Evolutionary conservation across 2,797 vertebrate genomes (phyloP).

Genomic region (Vireo griseus): DNA sequence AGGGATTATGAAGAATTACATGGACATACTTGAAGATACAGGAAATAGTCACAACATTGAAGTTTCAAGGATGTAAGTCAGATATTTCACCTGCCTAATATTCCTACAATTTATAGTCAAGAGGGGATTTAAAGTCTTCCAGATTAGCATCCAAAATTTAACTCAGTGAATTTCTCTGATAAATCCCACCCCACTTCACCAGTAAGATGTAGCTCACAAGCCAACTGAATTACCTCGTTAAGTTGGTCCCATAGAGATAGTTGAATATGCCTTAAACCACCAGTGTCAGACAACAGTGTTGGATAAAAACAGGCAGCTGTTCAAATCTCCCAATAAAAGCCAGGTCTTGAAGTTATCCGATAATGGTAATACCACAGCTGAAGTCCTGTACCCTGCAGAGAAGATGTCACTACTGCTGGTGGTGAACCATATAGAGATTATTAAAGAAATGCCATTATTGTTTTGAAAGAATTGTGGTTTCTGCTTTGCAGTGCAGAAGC

Average conservation of each 20-base stretch:
- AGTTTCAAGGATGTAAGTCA: neutral
- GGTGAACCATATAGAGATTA: neutral
- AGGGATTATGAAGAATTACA: neutral
- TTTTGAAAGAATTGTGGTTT: neutral
- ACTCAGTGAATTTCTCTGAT: neutral
- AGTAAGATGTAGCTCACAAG: neutral
- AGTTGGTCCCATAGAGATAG: rapidly evolving
- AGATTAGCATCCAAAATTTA: neutral
- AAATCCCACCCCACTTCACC: neutral
- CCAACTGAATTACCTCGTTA: neutral
- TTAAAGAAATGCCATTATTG: neutral
- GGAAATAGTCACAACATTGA: neutral
- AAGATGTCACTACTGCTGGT: neutral
- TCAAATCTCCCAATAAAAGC: rapidly evolving
- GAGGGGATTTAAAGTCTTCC: neutral
- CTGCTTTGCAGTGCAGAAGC: neutral
- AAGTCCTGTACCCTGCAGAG: neutral
- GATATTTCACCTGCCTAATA: neutral
- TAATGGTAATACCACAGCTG: neutral
- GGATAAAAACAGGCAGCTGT: neutral
- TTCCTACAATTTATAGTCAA: neutral
- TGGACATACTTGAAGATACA: neutral
- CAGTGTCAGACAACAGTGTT: neutral
- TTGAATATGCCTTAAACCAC: neutral
- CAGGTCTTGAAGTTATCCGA: neutral